These are phyloP conservation scores for Rhabdornis inornatus DNA, from an alignment of 2,113 vertebrate genomes.

Conservation along the genomic window DNA sequence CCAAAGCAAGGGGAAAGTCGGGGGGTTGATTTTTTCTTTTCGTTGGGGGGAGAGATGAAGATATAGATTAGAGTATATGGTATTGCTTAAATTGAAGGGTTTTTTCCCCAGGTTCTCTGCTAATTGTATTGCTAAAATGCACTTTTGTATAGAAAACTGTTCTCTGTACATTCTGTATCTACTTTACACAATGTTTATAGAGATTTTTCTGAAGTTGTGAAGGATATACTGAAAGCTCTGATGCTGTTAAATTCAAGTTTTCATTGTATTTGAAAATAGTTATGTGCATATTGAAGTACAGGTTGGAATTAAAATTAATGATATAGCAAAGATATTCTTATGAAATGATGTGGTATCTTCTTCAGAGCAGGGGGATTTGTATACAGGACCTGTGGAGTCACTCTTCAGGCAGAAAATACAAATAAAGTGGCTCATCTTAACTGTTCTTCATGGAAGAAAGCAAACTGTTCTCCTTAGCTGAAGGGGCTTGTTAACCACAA, in stretches of 20 bases:
- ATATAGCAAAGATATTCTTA: conserved; percentile 34
- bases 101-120: conserved; percentile 39
- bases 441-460: not conserved
- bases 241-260: conserved; percentile 52
- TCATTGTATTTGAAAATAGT: conserved; percentile 70
- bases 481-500: not conserved
- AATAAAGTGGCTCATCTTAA: not conserved
- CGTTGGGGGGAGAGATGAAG: not conserved
- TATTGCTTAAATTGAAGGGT: conserved; percentile 31
- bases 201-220: conserved; percentile 66
- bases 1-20: conserved; percentile 70
- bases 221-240: conserved; percentile 52
- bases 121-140: conserved; percentile 69
- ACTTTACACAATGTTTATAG: conserved; percentile 67
- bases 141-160: conserved; percentile 74
- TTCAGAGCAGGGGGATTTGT: not conserved
- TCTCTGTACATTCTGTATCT: conserved; percentile 76
- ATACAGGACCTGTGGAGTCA: not conserved
- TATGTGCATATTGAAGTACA: conserved; percentile 48
- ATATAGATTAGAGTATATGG: conserved; percentile 40
- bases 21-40: not conserved
- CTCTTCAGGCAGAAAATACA: not conserved
- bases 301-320: conserved; percentile 67
- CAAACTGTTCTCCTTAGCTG: not conserved
- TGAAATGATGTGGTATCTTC: conserved; percentile 34